phyloP scores from a whole-genome alignment of 2,113 vertebrate species.

The Odontophorus gujanensis region DNA sequence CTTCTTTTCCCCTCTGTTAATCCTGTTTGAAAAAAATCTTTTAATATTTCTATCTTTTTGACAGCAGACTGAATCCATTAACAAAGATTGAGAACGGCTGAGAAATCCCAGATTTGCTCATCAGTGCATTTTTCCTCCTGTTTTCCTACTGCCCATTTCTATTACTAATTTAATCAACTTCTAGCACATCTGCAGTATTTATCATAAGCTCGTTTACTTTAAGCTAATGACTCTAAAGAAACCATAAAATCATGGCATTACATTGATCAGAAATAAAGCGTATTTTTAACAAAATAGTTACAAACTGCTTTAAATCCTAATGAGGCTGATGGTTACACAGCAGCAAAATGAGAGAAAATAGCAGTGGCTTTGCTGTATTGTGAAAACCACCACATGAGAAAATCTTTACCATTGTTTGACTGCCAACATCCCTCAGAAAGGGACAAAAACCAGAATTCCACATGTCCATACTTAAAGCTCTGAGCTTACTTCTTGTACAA shows the following conservation, averaged over 20 bases:
- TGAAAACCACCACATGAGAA: not conserved
- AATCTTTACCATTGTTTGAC: not conserved
- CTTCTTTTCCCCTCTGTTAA: not conserved
- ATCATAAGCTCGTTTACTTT: slow-evolving; percentile 53
- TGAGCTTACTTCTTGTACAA: not conserved
- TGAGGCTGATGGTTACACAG: not conserved
- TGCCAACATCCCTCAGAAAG: not conserved
- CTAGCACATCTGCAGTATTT: slow-evolving; percentile 15
- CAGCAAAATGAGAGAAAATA: slow-evolving; percentile 37
- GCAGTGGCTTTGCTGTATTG: not conserved
- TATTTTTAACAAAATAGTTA: slow-evolving; percentile 73
- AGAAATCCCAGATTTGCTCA: not conserved
- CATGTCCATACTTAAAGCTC: not conserved
- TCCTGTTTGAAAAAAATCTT: not conserved
- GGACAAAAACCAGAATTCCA: not conserved
- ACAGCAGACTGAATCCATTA: not conserved
- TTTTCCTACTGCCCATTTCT: not conserved
- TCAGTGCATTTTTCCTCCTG: not conserved
- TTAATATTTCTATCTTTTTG: not conserved
- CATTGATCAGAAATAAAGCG: slow-evolving; percentile 75
- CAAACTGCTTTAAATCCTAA: slow-evolving; percentile 57
- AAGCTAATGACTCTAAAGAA: slow-evolving; percentile 62
- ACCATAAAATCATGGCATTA: slow-evolving; percentile 60
- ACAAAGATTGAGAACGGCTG: not conserved
- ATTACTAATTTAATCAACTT: slow-evolving; percentile 60